Evolutionary conservation across 2,113 vertebrate species (phyloP), one percentile per base, ranked within the genome.

Genomic region (Theropithecus gelada): DNA sequence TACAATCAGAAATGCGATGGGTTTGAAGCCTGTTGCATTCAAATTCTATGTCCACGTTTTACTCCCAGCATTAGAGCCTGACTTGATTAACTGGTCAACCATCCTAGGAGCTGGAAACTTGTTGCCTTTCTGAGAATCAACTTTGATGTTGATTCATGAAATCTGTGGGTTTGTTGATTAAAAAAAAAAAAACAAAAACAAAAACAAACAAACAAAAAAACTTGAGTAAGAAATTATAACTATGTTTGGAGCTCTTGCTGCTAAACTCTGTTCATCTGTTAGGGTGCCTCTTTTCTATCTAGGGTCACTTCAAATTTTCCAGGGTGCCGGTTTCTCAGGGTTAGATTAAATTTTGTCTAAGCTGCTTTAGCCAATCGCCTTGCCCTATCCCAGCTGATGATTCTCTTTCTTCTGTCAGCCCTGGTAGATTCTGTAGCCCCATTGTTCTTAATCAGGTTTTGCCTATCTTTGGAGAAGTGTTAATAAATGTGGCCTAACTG

Each of bases 221-320:
- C 1, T 27, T 23, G 11, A 66, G 18, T 73, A 68, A 2, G 3
- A 50, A 78, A 55, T 82, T 20, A 13, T 45, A 64, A 68, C 50
- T 91, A 11, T 2, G 14, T 9, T 84, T 75, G 5, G 3, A 59
- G 30, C 6, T 57, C 43, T 38, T 88, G 7, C 23, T 82, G 27
- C 8, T 66, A 73, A 59, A 55, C 3, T 57, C 25, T 72, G 4
- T 35, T 48, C 30, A 43, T 3, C 27, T 59, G 1, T 32, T 20
- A n/a, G 3, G 14, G 0, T n/a, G 1, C 1, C 6, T 50, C 25
- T 18, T 91, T 61, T 59, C 4, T 50, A 52, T 32, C 3, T 35
- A 2, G 0, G 14, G 2, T 84, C 13, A 76, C 5, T 81, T 88
- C 2, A 18, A 23, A 50, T 45, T 64, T 93, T 38, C 20, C 50